Evolutionary conservation across 2,888 invertebrate genomes (phyloP).

Genomic region (Eilema caniola): DNA sequence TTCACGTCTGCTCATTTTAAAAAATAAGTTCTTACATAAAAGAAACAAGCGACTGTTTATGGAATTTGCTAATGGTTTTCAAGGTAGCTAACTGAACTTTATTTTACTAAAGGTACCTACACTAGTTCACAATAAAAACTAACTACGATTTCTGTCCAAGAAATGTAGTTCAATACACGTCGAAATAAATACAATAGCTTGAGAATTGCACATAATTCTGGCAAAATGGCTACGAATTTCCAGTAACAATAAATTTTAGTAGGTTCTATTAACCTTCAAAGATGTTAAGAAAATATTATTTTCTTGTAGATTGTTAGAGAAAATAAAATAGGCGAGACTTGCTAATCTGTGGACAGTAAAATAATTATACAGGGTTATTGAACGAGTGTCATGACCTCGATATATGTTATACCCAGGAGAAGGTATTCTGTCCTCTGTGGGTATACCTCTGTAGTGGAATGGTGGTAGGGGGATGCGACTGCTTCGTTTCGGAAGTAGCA

Average conservation of each 20-base stretch:
- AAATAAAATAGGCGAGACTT: constrained; percentile 42
- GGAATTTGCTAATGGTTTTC: neutral
- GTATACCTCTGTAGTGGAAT: no score
- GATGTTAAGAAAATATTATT: constrained; percentile 32
- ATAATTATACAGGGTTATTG: no score
- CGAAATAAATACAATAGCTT: constrained; percentile 26
- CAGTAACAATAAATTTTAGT: constrained; percentile 34
- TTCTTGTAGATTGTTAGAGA: constrained; percentile 18
- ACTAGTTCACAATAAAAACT: neutral
- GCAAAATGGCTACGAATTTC: constrained; percentile 22
- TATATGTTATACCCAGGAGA: no score
- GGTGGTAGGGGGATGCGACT: no score
- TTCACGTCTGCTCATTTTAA: no score
- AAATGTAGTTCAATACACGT: constrained; percentile 27
- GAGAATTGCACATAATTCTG: constrained; percentile 26
- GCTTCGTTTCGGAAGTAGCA: no score
- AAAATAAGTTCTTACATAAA: no score
- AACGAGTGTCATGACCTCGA: constrained; percentile 32
- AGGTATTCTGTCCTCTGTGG: no score
- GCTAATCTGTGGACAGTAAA: constrained; percentile 32
- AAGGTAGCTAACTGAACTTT: neutral
- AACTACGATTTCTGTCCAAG: constrained; percentile 11
- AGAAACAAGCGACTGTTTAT: no score
- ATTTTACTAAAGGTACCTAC: neutral
- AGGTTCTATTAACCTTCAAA: constrained; percentile 33